phyloP scores from a whole-genome alignment of 2,113 vertebrate species.

The Mastomys coucha region DNA sequence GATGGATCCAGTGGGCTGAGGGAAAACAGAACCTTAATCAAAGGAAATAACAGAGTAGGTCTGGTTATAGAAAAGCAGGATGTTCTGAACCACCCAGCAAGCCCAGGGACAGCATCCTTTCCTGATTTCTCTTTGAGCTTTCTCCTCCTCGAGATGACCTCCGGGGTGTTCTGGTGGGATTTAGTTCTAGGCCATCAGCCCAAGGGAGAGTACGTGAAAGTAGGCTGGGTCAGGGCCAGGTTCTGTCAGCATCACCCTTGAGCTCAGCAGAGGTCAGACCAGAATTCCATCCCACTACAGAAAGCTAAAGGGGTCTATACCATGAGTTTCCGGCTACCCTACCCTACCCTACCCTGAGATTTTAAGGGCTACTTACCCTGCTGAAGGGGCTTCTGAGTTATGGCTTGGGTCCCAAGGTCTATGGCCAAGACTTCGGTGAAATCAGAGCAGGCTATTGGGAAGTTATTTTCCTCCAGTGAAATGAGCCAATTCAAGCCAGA shows the following conservation, averaged over 20 bases:
- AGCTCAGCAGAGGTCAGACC: background rate
- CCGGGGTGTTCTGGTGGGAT: too few species aligned
- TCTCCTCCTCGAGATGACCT: background rate
- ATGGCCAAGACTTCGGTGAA: background rate
- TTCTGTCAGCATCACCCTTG: background rate
- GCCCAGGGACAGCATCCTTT: background rate
- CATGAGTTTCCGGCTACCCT: background rate
- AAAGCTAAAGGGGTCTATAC: background rate
- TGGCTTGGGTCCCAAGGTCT: background rate
- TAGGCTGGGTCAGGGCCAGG: background rate
- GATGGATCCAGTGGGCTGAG: conserved; percentile 66
- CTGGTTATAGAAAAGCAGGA: conserved; percentile 50
- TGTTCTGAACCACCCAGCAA: background rate
- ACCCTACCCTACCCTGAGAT: background rate
- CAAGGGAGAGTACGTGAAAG: too few species aligned
- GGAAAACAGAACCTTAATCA: conserved; percentile 75
- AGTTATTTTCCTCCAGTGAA: too few species aligned
- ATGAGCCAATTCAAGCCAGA: too few species aligned
- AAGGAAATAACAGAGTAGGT: conserved; percentile 54
- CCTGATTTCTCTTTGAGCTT: background rate
- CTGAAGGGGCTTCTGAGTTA: background rate
- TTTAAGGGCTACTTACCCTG: background rate
- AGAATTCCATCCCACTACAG: background rate
- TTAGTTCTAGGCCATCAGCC: background rate
- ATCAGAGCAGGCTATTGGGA: background rate